Percentiles rank a stretch among this genome's conserved stretches.
These are phyloP conservation scores for Drosophila prosaltans DNA, from an alignment of 1,140 invertebrate genomes.

Conservation along the genomic window DNA sequence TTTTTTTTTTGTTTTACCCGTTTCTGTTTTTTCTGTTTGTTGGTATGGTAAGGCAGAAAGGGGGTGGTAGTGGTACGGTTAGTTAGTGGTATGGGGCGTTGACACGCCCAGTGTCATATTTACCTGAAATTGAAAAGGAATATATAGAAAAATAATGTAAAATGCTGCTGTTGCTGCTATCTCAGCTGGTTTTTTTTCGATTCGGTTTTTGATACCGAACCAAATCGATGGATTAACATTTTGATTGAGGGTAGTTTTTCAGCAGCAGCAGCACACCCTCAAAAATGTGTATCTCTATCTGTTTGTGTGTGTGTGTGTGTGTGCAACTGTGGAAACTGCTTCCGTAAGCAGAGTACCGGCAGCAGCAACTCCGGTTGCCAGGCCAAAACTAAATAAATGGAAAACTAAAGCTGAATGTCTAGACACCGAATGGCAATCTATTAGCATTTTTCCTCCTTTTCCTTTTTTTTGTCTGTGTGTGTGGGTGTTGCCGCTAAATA, in stretches of 20 bases:
- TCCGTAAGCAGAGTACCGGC: constrained; percentile 35
- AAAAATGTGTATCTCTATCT: constrained; percentile 35
- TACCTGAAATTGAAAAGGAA: constrained; percentile 36
- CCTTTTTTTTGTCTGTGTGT: constrained; percentile 2
- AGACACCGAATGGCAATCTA: constrained; percentile 60
- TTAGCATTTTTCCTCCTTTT: constrained; percentile 39
- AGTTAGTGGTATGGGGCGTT: constrained; percentile 16
- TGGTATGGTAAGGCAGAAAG: background rate
- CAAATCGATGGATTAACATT: constrained; percentile 55
- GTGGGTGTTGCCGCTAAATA: background rate
- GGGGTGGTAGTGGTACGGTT: background rate
- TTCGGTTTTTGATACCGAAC: constrained; percentile 10
- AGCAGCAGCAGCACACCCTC: constrained; percentile 67
- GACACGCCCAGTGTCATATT: constrained; percentile 38
- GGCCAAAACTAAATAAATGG: constrained; percentile 11
- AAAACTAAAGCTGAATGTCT: constrained; percentile 68
- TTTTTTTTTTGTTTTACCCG: background rate
- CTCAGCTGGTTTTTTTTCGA: constrained; percentile 40
- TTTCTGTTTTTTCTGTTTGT: constrained; percentile 17
- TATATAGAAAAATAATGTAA: too few relatives aligned
- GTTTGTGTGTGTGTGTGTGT: constrained; percentile 13
- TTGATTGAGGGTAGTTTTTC: constrained; percentile 70
- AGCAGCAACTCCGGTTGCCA: constrained; percentile 21
- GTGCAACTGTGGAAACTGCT: constrained; percentile 13
- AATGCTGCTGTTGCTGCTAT: constrained; percentile 48